Base-by-base conservation (phyloP, 2,888 invertebrate species). In the Eurytoma adleriae region DNA sequence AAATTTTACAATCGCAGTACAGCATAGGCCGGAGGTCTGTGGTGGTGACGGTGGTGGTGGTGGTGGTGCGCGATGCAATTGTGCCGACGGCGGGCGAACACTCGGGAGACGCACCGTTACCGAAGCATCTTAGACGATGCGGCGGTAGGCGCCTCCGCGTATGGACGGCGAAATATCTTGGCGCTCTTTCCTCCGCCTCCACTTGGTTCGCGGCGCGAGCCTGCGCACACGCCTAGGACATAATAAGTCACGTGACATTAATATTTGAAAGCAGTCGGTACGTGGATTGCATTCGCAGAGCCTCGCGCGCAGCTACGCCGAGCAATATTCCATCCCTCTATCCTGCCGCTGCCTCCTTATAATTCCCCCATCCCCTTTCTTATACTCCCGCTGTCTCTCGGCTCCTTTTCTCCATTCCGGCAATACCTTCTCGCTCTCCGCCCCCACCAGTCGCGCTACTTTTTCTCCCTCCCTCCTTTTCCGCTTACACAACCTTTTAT, bases 231-330 rank as follows among this genome's bases (percentile, higher is more conserved):
- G 66, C 61, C 88, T 88, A 84, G 87, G 89, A 89, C 89, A 89
- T 90, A 90, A 90, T 90, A 90, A 90, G 90, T 90, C 90, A 90
- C 89, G 89, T 90, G 90, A 90, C 90, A 90, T 90, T 90, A 90
- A 90, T 90, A 90, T 90, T 90, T 90, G 90, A 90, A 90, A 89
- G 89, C 89, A 90, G 88, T 89, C 86, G 88, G 90, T 90, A 90
- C 90, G 90, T 90, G 90, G 88, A 90, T 90, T 90, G 89, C 90
- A 89, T 90, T 89, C 86, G 71, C 67, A 20, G 40, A 30, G 64
- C 16, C 54, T 14, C 24, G 61, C 40, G 48, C 48, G 20, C 20
- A 52, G n/a, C 27, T 50, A 40, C 16, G n/a, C 18, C 76, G 24
- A 10, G 62, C 72, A 73, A 79, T 82, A 79, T 82, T 76, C 73